A percentile compares a stretch with the other conserved stretches of the same genome.
Conservation (phyloP, 2,888 invertebrate genomes). For the Cheiracanthium punctorium region DNA sequence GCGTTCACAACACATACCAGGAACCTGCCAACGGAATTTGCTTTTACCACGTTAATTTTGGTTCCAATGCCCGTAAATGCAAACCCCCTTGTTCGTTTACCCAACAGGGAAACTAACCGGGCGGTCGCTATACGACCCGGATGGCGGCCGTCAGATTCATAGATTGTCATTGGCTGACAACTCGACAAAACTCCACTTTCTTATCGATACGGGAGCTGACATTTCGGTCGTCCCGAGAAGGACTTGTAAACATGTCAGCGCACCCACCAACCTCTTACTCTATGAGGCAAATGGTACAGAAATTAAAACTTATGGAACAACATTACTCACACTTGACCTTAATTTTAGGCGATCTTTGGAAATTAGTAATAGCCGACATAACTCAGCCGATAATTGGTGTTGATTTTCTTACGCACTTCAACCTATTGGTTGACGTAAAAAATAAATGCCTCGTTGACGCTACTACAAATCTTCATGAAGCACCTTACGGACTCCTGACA, state of each 20-base stretch:
- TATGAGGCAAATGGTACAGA: not conserved
- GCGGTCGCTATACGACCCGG: not conserved
- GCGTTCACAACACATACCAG: no score
- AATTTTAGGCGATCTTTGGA: not conserved
- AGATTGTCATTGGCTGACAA: not conserved
- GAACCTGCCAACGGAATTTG: no score
- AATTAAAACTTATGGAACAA: not conserved
- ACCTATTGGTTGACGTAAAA: not conserved
- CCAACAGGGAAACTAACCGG: not conserved
- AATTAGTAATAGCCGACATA: not conserved
- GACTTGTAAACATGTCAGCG: not conserved
- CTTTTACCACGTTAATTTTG: no score
- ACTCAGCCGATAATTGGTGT: not conserved
- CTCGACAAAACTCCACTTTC: not conserved
- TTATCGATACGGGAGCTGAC: not conserved
- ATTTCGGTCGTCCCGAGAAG: not conserved
- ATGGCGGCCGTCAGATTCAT: not conserved
- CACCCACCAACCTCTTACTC: not conserved
- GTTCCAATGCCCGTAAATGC: no score
- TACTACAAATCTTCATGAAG: not conserved
- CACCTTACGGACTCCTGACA: not conserved
- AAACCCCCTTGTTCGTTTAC: not conserved
- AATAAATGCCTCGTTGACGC: not conserved
- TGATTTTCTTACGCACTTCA: not conserved
- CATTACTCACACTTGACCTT: not conserved